These are phyloP conservation scores for Pasiphila rectangulata DNA, from an alignment of 2,888 invertebrate genomes.

Conservation along the genomic window DNA sequence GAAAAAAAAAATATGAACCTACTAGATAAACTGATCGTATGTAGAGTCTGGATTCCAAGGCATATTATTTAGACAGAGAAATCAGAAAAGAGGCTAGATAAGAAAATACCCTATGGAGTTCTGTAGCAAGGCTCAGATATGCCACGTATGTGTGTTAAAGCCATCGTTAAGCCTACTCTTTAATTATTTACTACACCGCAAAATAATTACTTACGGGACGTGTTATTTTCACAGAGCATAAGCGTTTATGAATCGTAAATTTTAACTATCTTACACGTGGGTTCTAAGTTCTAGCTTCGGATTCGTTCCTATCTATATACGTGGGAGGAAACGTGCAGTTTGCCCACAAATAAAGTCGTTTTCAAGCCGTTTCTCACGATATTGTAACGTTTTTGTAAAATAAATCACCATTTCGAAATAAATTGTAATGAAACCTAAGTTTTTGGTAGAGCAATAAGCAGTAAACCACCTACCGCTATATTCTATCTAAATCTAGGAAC, in stretches of 20 bases:
- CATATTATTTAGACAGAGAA: too few species aligned
- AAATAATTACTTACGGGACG: constrained; percentile 31
- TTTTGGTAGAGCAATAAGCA: too few species aligned
- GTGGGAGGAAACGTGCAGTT: constrained; percentile 45
- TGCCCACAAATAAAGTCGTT: constrained; percentile 63
- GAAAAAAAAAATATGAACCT: too few species aligned
- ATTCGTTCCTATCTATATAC: constrained; percentile 36
- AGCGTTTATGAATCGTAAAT: constrained; percentile 34
- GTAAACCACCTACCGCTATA: too few species aligned
- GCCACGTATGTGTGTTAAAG: constrained; percentile 5
- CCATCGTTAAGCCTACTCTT: constrained; percentile 12
- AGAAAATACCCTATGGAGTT: too few species aligned
- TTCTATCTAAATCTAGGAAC: too few species aligned
- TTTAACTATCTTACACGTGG: constrained; percentile 36
- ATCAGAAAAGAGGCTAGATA: too few species aligned
- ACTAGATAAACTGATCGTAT: too few species aligned
- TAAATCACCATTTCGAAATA: constrained; percentile 40
- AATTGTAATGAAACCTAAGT: neutral
- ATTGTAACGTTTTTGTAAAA: constrained; percentile 48
- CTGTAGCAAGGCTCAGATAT: neutral
- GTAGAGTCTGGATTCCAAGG: too few species aligned
- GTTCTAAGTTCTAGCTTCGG: constrained; percentile 34
- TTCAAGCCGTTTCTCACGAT: constrained; percentile 55
- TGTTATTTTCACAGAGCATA: constrained; percentile 36
- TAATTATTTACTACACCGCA: constrained; percentile 22